Conservation (phyloP, 1,140 invertebrate species). For the Drosophila tristis region DNA sequence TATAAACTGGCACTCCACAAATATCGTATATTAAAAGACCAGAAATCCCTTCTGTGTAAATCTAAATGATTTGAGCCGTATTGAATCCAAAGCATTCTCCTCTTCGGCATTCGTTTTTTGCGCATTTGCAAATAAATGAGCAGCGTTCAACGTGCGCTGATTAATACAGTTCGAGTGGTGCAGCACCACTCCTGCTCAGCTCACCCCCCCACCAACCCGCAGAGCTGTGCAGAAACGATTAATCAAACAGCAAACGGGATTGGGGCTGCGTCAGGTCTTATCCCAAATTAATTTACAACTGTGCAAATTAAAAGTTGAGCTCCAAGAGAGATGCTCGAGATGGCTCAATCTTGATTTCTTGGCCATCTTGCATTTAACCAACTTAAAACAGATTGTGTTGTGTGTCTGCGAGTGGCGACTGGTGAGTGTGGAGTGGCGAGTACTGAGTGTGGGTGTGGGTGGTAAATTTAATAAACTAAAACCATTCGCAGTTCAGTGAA, state of each 20-base stretch:
- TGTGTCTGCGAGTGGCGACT: background rate
- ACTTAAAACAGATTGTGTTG: conserved; percentile 71
- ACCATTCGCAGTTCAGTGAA: conserved; percentile 83
- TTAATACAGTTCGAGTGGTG: conserved; percentile 68
- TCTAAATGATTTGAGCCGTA: background rate
- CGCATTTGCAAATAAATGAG: conserved; percentile 78
- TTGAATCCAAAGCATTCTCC: conserved; percentile 3
- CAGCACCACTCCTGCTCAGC: conserved; percentile 7
- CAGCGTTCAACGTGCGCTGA: conserved; percentile 70
- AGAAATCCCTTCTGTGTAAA: conserved; percentile 14
- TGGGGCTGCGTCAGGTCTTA: conserved; percentile 15
- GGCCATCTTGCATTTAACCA: conserved; percentile 72
- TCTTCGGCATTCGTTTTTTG: conserved; percentile 59
- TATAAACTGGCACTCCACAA: too few relatives aligned
- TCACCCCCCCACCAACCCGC: background rate
- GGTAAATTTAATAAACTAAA: conserved; percentile 83
- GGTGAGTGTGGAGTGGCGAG: background rate
- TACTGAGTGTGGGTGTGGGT: conserved; percentile 22
- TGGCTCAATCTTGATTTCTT: conserved; percentile 68
- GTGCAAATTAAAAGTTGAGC: conserved; percentile 66
- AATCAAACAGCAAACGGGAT: conserved; percentile 76
- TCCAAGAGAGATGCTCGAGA: background rate
- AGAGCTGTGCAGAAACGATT: conserved; percentile 55
- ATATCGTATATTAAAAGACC: too few relatives aligned
- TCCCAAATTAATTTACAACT: conserved; percentile 72